phyloP scores from a whole-genome alignment of 92 coral and sea anemone species.

The Actinostola sp. region DNA sequence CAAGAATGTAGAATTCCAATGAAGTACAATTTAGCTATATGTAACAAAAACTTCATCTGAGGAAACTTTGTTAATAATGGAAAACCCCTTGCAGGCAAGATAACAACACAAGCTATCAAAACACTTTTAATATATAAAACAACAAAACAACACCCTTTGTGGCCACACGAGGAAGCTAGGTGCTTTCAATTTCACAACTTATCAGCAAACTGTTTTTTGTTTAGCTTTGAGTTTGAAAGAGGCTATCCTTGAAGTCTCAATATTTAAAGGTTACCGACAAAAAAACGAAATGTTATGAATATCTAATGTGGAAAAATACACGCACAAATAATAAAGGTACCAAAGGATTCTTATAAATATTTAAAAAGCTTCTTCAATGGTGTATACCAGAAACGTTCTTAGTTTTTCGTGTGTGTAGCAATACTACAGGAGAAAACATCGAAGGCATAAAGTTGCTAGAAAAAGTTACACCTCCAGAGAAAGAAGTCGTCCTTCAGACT shows the following conservation, averaged over 20 bases:
- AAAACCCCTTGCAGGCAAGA: too few relatives aligned
- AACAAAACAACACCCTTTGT: too few relatives aligned
- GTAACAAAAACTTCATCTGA: too few relatives aligned
- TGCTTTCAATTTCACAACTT: background rate
- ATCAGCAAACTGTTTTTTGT: background rate
- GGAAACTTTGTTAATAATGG: too few relatives aligned
- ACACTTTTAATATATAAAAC: too few relatives aligned
- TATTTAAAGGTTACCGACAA: background rate
- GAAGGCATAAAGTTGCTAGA: slow-evolving; percentile 7
- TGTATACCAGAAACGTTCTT: slow-evolving; percentile 8
- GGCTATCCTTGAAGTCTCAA: background rate
- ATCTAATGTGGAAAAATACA: slow-evolving; percentile 14
- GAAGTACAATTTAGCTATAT: too few relatives aligned
- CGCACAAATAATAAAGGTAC: slow-evolving; percentile 17
- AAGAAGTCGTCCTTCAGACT: too few relatives aligned
- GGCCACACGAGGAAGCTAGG: too few relatives aligned
- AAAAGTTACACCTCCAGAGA: background rate
- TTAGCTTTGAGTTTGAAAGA: too few relatives aligned
- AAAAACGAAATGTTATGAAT: slow-evolving; percentile 19
- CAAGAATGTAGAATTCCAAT: too few relatives aligned
- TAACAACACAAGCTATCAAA: too few relatives aligned
- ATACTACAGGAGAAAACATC: background rate
- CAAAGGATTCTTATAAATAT: slow-evolving; percentile 17
- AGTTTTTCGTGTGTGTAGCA: slow-evolving; percentile 2
- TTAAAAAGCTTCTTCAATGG: slow-evolving; percentile 20